These are phyloP conservation scores for Triplophysa tibetana DNA, from an alignment of 2,113 vertebrate genomes.

Conservation along the genomic window DNA sequence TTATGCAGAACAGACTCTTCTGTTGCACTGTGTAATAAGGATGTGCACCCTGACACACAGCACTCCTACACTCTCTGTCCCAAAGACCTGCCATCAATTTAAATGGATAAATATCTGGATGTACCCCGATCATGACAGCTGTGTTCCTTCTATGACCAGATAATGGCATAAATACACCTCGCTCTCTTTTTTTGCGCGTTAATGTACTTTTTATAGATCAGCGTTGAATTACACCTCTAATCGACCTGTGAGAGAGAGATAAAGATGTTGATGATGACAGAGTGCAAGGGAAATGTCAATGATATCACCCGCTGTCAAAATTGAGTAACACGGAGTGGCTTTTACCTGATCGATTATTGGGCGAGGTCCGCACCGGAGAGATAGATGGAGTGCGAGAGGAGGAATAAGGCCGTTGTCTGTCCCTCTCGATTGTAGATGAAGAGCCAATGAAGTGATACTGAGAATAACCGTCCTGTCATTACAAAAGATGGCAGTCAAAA, in stretches of 20 bases:
- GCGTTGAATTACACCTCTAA: background rate
- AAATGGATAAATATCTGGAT: constrained; percentile 5
- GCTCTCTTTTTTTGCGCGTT: background rate
- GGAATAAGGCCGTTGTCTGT: constrained; percentile 95
- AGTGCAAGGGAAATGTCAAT: background rate
- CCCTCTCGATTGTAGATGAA: constrained; percentile 96
- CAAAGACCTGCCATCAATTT: background rate
- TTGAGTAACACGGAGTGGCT: background rate
- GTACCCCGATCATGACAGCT: background rate
- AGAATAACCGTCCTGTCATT: constrained; percentile 91
- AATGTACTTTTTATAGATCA: background rate
- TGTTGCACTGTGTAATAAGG: constrained; percentile 6
- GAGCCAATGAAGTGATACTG: constrained; percentile 98
- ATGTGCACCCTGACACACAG: background rate
- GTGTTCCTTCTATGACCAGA: background rate
- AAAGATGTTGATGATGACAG: constrained; percentile 1
- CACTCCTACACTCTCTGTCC: background rate
- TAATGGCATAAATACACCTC: background rate
- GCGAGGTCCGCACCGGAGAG: constrained; percentile 94
- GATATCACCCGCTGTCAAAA: background rate
- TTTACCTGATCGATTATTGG: constrained; percentile 98
- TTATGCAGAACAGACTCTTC: constrained; percentile 23
- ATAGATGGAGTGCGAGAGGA: constrained; percentile 98
- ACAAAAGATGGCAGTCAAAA: constrained; percentile 28
- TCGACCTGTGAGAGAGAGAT: constrained; percentile 1